Conservation (phyloP, 1,140 invertebrate species). For the Trachelipus rathkii region DNA sequence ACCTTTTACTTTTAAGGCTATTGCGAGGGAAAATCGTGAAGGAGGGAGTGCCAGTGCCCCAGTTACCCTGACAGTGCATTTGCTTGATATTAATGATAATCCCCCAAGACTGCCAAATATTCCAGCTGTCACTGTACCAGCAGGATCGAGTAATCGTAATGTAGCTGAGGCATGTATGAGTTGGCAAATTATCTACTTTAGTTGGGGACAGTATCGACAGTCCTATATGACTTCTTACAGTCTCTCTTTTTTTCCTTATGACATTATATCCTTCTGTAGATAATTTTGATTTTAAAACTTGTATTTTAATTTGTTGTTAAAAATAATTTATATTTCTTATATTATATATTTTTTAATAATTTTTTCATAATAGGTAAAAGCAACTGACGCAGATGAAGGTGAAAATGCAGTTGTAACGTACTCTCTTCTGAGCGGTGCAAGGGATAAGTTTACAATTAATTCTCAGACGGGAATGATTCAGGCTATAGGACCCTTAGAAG, state of each 20-base stretch:
- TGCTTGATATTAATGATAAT: conserved; percentile 82
- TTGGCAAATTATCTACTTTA: no score
- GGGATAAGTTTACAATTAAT: conserved; percentile 77
- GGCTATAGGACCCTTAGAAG: conserved; percentile 64
- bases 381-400: conserved; percentile 76
- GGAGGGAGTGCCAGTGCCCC: conserved; percentile 74
- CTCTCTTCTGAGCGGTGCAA: conserved; percentile 81
- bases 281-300: no score
- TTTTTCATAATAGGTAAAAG: conserved; percentile 70
- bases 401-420: conserved; percentile 76
- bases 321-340: conserved; percentile 30
- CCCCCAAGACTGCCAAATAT: conserved; percentile 70
- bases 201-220: no score
- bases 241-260: no score
- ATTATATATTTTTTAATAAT: no score
- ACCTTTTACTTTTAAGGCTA: background rate
- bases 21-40: conserved; percentile 61
- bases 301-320: no score
- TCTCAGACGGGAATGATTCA: conserved; percentile 70
- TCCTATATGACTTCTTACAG: no score
- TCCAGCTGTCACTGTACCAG: conserved; percentile 70
- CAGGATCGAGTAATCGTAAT: conserved; percentile 68
- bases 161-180: conserved; percentile 65
- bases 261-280: no score
- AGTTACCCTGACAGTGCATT: conserved; percentile 67